phyloP scores from a whole-genome alignment of 2,797 vertebrate species.

The Xenopus petersii region DNA sequence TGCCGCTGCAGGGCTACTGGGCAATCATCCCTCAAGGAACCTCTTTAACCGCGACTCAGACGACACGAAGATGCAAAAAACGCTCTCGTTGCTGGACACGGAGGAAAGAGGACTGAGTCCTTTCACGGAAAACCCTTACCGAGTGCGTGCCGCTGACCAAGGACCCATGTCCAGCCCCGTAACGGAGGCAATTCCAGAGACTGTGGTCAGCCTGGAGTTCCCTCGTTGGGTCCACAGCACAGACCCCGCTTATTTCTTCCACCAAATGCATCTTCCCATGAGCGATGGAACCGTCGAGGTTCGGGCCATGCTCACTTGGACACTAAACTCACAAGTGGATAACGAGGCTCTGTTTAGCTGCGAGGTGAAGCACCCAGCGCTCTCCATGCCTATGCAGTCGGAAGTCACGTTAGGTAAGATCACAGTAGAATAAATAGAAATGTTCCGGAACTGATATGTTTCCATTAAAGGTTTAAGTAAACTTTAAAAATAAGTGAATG shows the following conservation, averaged over 20 bases:
- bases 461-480: too few species aligned
- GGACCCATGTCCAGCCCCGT: slow-evolving; percentile 70
- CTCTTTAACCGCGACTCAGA: slow-evolving; percentile 78
- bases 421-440: too few species aligned
- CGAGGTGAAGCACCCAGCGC: slow-evolving; percentile 90
- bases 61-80: slow-evolving; percentile 83
- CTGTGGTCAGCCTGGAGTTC: slow-evolving; percentile 88
- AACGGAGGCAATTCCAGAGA: slow-evolving; percentile 81
- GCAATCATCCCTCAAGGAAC: slow-evolving; percentile 60
- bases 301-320: slow-evolving; percentile 86
- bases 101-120: slow-evolving; percentile 58
- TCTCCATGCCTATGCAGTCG: slow-evolving; percentile 94
- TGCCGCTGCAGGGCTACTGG: slow-evolving; percentile 46
- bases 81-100: slow-evolving; percentile 68
- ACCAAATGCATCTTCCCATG: slow-evolving; percentile 70
- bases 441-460: too few species aligned
- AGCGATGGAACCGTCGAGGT: slow-evolving; percentile 84
- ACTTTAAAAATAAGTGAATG: too few species aligned
- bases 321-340: slow-evolving; percentile 89
- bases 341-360: slow-evolving; percentile 93
- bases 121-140: slow-evolving; percentile 58
- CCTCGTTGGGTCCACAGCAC: slow-evolving; percentile 85
- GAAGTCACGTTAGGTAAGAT: slow-evolving; percentile 87
- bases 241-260: slow-evolving; percentile 83
- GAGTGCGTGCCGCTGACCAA: slow-evolving; percentile 63